phyloP scores from a whole-genome alignment of 2,888 invertebrate species.

The Monoplex corrugatus region DNA sequence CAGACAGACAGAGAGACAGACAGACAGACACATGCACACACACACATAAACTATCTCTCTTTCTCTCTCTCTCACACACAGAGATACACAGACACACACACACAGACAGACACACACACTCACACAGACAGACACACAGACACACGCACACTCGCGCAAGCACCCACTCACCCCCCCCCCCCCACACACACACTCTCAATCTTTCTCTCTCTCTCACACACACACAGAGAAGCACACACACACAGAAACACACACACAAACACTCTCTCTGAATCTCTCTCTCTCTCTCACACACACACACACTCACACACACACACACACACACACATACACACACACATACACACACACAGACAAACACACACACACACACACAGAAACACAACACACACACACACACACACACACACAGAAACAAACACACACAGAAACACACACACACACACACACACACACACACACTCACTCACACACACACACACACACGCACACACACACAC shows the following conservation, averaged over 20 bases:
- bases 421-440: neutral
- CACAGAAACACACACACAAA: too few relatives aligned
- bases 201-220: too few relatives aligned
- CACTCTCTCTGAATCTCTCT: too few relatives aligned
- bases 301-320: too few relatives aligned
- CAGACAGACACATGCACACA: too few relatives aligned
- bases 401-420: neutral
- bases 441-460: neutral
- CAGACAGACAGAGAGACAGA: too few relatives aligned
- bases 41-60: too few relatives aligned
- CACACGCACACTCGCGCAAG: neutral
- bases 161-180: too few relatives aligned
- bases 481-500: neutral
- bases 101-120: neutral
- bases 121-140: neutral
- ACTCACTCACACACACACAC: neutral
- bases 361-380: neutral
- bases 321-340: neutral
- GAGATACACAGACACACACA: neutral
- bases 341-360: neutral
- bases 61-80: neutral
- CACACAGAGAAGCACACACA: too few relatives aligned
- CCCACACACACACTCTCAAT: too few relatives aligned
- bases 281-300: too few relatives aligned
- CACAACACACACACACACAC: neutral